These are phyloP conservation scores for Diglossa brunneiventris DNA, from an alignment of 2,113 vertebrate genomes.

Conservation along the genomic window DNA sequence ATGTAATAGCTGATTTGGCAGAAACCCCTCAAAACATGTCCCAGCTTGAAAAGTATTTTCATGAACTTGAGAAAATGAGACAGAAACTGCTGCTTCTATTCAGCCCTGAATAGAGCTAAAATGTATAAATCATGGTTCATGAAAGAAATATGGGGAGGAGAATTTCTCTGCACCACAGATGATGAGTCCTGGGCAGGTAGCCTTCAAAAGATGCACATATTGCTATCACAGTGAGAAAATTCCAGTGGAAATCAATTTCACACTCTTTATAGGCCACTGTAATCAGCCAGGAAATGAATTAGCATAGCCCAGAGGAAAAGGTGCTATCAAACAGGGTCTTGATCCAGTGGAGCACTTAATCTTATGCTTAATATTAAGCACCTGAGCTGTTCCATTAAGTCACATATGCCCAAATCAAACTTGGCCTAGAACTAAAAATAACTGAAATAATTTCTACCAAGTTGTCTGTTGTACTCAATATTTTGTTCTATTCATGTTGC, in stretches of 20 bases:
- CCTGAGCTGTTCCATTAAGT: background rate
- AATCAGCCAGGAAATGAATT: constrained; percentile 31
- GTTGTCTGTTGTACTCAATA: background rate
- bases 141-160: constrained; percentile 31
- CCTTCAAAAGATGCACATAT: constrained; percentile 8
- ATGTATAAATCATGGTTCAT: constrained; percentile 1
- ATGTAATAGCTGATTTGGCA: background rate
- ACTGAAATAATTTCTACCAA: background rate
- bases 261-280: background rate
- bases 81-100: background rate
- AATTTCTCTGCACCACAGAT: background rate
- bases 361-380: background rate
- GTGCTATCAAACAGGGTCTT: background rate
- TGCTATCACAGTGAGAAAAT: constrained; percentile 7
- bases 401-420: background rate
- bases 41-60: constrained; percentile 9
- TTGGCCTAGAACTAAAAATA: background rate
- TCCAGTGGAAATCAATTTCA: constrained; percentile 40
- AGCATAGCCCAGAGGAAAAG: background rate
- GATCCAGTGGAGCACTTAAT: constrained; percentile 24
- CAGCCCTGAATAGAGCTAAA: constrained; percentile 10
- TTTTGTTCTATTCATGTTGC: background rate
- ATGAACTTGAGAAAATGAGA: constrained; percentile 3
- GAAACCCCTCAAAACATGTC: background rate
- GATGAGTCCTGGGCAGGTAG: constrained; percentile 18